These are phyloP conservation scores for Peromyscus attwateri DNA, from an alignment of 2,797 vertebrate genomes.

Conservation along the genomic window DNA sequence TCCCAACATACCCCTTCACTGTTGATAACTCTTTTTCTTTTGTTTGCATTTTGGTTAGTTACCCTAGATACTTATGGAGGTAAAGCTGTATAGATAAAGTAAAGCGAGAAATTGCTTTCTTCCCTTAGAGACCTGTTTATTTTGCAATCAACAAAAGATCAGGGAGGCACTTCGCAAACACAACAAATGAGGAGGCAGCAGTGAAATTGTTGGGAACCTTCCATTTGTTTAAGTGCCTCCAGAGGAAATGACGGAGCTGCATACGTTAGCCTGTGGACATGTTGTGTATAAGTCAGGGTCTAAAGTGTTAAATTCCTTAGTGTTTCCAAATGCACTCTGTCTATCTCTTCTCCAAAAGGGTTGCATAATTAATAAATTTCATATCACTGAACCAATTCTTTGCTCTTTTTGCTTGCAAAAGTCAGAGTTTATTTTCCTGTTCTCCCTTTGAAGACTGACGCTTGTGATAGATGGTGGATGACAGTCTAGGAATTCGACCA, in stretches of 20 bases:
- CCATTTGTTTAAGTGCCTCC: not conserved
- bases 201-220: not conserved
- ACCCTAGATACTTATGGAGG: not conserved
- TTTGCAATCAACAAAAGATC: conserved; percentile 30
- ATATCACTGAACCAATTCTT: conserved; percentile 72
- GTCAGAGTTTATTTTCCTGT: conserved; percentile 75
- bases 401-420: conserved; percentile 75
- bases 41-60: not conserved
- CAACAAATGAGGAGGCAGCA: not conserved
- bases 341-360: conserved; percentile 70
- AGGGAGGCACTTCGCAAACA: not conserved
- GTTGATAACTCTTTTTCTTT: not conserved
- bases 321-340: conserved; percentile 74
- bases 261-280: not conserved
- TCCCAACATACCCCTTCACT: not conserved
- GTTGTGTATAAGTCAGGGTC: conserved; percentile 35
- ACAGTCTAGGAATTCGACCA: conserved; percentile 82
- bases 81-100: not conserved
- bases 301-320: conserved; percentile 75
- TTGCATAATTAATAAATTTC: conserved; percentile 83
- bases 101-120: not conserved
- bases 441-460: conserved; percentile 81
- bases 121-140: not conserved
- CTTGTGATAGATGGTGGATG: conserved; percentile 81
- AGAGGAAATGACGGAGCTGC: not conserved